phyloP scores from a whole-genome alignment of 2,113 vertebrate genomes.

The Marcusenius ussheri region DNA sequence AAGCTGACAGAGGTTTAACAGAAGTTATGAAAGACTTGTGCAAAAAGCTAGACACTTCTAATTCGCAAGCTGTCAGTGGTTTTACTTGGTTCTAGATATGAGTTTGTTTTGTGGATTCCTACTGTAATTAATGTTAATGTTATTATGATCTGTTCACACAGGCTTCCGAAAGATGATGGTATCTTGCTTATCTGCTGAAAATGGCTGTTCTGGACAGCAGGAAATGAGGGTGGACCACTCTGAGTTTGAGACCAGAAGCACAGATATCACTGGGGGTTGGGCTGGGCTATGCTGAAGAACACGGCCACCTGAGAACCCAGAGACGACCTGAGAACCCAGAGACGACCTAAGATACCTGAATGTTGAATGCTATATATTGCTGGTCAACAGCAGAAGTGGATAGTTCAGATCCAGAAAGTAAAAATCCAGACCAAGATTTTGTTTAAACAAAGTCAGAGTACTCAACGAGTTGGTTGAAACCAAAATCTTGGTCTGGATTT shows the following conservation, averaged over 20 bases:
- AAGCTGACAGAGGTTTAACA: neutral
- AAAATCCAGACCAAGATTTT: neutral
- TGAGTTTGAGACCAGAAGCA: neutral
- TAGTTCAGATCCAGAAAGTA: neutral
- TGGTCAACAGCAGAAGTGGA: neutral
- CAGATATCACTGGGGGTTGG: neutral
- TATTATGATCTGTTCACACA: neutral
- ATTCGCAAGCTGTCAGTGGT: neutral
- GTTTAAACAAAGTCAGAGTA: neutral
- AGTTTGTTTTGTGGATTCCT: neutral
- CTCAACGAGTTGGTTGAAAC: neutral
- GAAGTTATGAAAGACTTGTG: neutral
- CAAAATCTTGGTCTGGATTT: neutral
- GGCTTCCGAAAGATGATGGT: slow-evolving; percentile 9
- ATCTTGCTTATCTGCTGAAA: slow-evolving; percentile 17
- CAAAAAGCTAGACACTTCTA: neutral
- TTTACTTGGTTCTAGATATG: neutral
- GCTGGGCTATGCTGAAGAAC: neutral
- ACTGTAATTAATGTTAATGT: neutral
- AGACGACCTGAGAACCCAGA: neutral
- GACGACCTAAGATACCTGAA: neutral
- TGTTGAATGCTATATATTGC: neutral
- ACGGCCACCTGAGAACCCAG: neutral
- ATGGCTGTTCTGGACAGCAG: neutral
- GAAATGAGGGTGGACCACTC: neutral